Conservation (phyloP, 2,113 vertebrate species). For the Oenanthe oenanthe region DNA sequence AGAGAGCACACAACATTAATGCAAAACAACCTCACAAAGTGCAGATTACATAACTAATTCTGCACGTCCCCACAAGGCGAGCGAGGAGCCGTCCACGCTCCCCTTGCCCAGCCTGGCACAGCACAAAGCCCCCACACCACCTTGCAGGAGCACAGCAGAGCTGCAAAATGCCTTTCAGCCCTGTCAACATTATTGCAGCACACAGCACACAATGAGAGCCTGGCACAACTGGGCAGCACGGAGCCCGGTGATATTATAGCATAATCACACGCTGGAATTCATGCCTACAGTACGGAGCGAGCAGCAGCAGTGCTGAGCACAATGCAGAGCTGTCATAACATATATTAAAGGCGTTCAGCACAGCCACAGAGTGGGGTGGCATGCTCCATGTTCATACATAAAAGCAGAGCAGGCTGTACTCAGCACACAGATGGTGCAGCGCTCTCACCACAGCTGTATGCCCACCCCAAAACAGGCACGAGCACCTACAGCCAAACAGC, state of each 20-base stretch:
- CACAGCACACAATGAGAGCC: neutral
- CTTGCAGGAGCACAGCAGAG: neutral
- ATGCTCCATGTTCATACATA: neutral
- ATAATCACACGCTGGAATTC: constrained; percentile 16
- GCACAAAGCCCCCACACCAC: neutral
- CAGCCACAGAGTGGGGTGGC: neutral
- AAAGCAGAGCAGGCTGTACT: neutral
- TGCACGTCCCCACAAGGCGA: neutral
- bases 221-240: neutral
- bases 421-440: neutral
- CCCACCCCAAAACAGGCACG: neutral
- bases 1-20: constrained; percentile 9
- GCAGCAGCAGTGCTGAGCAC: neutral
- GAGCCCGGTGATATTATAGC: neutral
- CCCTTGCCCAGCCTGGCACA: neutral
- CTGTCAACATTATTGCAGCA: neutral
- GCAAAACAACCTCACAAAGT: neutral
- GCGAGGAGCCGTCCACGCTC: neutral
- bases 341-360: neutral
- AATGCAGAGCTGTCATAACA: neutral
- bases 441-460: neutral
- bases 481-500: neutral
- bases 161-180: neutral
- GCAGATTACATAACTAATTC: constrained; percentile 20
- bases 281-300: neutral